These are phyloP conservation scores for Halichoeres trimaculatus DNA, from an alignment of 2,113 vertebrate species.

Conservation along the genomic window DNA sequence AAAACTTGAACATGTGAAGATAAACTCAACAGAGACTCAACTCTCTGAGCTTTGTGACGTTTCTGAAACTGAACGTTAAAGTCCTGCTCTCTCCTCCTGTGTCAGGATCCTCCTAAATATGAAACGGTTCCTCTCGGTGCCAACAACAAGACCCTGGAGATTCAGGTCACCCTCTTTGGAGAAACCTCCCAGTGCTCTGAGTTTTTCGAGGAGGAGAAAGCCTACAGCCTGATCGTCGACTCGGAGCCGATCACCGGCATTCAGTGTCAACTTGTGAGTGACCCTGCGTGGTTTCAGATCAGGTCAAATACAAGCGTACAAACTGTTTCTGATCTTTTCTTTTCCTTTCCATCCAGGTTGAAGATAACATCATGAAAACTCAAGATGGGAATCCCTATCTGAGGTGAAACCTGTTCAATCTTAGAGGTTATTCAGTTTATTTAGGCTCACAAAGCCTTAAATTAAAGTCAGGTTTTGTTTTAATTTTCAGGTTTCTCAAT, in stretches of 20 bases:
- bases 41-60: background rate
- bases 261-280: slow-evolving; percentile 87
- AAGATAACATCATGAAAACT: slow-evolving; percentile 85
- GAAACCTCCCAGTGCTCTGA: slow-evolving; percentile 55
- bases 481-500: slow-evolving; percentile 89
- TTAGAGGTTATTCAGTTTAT: background rate
- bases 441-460: background rate
- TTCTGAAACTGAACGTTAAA: background rate
- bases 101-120: slow-evolving; percentile 88
- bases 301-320: too few relatives aligned
- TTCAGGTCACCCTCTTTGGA: slow-evolving; percentile 74
- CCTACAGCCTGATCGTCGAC: slow-evolving; percentile 88
- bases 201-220: slow-evolving; percentile 72
- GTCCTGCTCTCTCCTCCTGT: background rate
- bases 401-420: slow-evolving; percentile 78
- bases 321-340: too few relatives aligned
- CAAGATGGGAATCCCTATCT: slow-evolving; percentile 83
- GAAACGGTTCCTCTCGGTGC: slow-evolving; percentile 78
- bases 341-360: slow-evolving; percentile 76
- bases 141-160: slow-evolving; percentile 61
- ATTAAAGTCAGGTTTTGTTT: background rate
- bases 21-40: background rate
- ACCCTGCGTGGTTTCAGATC: rapidly evolving
- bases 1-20: background rate
- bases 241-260: slow-evolving; percentile 49